Percentiles rank a stretch among this genome's conserved stretches.
phyloP scores from a whole-genome alignment of 2,888 invertebrate species.

The Caenorhabditis sp. region DNA sequence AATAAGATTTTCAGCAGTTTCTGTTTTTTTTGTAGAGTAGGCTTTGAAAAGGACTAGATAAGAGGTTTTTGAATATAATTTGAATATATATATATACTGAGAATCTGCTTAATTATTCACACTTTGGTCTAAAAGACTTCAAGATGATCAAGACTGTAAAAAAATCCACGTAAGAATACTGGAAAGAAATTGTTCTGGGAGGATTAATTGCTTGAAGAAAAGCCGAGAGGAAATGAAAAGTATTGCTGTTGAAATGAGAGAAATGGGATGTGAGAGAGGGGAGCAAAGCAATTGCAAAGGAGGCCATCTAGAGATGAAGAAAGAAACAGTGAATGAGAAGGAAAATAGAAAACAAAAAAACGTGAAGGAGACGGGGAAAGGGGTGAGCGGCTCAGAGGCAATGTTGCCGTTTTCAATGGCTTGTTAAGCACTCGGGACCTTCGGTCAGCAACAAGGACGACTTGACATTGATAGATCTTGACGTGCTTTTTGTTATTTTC shows the following conservation, averaged over 20 bases:
- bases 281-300: slow-evolving; percentile 55
- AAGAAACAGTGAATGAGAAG: slow-evolving; percentile 55
- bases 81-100: no score
- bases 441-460: neutral
- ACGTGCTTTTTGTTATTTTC: neutral
- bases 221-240: slow-evolving; percentile 35
- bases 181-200: slow-evolving; percentile 35
- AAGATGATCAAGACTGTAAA: neutral
- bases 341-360: slow-evolving; percentile 18
- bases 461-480: slow-evolving; percentile 10
- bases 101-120: slow-evolving; percentile 1
- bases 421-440: slow-evolving; percentile 12
- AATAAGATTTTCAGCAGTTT: neutral
- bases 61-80: neutral
- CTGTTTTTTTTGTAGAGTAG: neutral
- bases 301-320: slow-evolving; percentile 15
- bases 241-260: slow-evolving; percentile 53
- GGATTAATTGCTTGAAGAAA: slow-evolving; percentile 60
- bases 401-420: slow-evolving; percentile 31
- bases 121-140: neutral
- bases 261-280: slow-evolving; percentile 42
- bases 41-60: neutral
- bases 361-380: slow-evolving; percentile 14
- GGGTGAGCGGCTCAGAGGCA: slow-evolving; percentile 17
- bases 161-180: slow-evolving; percentile 18